A percentile compares a stretch with the other conserved stretches of the same genome.
These are phyloP conservation scores for Alfaro cultratus DNA, from an alignment of 2,797 vertebrate genomes.

Conservation along the genomic window DNA sequence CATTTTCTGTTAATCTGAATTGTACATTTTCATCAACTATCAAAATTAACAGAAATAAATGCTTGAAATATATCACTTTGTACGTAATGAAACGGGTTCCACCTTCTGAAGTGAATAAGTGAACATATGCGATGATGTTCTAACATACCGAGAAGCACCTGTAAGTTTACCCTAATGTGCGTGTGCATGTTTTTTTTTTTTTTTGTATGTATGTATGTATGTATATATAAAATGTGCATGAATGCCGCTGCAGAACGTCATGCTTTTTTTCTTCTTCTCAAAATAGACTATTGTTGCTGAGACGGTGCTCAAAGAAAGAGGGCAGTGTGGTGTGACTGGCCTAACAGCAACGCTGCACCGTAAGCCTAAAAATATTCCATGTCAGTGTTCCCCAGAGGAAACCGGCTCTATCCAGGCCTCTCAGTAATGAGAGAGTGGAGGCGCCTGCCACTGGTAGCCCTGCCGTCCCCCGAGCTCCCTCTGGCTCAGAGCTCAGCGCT, in stretches of 20 bases:
- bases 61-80: neutral
- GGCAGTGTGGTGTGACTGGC: constrained; percentile 74
- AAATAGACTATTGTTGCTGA: constrained; percentile 63
- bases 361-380: constrained; percentile 83
- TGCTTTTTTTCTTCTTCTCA: constrained; percentile 15
- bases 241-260: constrained; percentile 32
- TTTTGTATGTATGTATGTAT: neutral
- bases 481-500: constrained; percentile 72
- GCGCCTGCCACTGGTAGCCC: constrained; percentile 74
- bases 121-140: neutral
- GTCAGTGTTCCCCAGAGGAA: constrained; percentile 77
- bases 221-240: constrained; percentile 2
- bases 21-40: neutral
- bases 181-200: neutral
- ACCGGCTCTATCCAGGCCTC: constrained; percentile 76
- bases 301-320: constrained; percentile 57
- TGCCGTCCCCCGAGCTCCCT: constrained; percentile 75
- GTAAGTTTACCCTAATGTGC: neutral
- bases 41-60: neutral
- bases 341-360: constrained; percentile 72
- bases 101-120: neutral
- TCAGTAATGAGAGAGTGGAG: constrained; percentile 84
- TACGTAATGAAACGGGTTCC: neutral
- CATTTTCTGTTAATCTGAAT: constrained; percentile 1
- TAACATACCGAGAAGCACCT: neutral